A percentile compares a stretch with the other conserved stretches of the same genome.
phyloP scores from a whole-genome alignment of 53 echinoderm and acorn worm genomes.

The Hippasteria phrygiana region DNA sequence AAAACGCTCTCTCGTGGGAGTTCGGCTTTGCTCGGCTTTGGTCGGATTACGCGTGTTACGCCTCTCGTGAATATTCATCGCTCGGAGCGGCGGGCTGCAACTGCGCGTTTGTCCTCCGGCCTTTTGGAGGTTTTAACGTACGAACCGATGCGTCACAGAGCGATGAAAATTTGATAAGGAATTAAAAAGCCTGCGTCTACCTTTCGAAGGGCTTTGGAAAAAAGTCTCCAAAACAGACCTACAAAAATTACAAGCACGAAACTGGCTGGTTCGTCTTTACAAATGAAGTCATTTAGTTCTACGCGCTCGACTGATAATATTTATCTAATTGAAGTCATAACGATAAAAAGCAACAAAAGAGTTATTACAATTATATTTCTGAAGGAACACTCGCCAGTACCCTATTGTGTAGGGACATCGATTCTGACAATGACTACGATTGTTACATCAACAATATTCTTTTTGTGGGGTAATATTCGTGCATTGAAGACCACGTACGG shows the following conservation, averaged over 20 bases:
- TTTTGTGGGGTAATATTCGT: background rate
- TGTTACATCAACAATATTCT: background rate
- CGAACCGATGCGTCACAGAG: background rate
- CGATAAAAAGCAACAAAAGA: background rate
- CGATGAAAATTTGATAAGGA: slow-evolving; percentile 18
- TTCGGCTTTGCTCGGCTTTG: slow-evolving; percentile 62
- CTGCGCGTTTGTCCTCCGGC: background rate
- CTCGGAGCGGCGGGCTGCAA: background rate
- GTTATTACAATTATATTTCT: background rate
- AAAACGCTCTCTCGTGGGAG: slow-evolving; percentile 41
- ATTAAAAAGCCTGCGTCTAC: background rate
- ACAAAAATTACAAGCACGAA: background rate
- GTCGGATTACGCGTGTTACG: slow-evolving; percentile 46
- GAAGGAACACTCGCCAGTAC: background rate
- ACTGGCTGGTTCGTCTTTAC: background rate
- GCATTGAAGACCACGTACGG: background rate
- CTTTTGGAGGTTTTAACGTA: background rate
- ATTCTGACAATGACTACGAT: background rate
- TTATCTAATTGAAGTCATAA: slow-evolving; percentile 46
- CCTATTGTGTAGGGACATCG: background rate
- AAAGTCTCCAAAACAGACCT: background rate
- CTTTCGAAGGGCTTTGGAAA: background rate
- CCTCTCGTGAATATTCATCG: slow-evolving; percentile 9
- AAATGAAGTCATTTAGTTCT: background rate
- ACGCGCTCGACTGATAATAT: background rate